Conservation (phyloP, 2,113 vertebrate species). For the Coptodon rendalli region DNA sequence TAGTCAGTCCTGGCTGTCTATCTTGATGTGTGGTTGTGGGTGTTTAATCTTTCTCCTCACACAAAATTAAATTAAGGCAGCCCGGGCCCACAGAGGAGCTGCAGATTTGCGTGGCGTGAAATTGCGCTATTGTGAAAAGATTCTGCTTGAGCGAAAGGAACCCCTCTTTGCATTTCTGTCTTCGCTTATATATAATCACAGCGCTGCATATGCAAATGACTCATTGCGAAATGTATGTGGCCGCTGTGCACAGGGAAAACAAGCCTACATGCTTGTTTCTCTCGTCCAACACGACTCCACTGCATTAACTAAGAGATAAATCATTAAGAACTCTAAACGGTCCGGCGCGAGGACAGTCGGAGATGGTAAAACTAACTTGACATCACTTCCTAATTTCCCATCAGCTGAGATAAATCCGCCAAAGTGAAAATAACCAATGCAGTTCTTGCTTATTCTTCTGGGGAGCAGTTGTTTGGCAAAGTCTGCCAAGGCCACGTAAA, state of each 20-base stretch:
- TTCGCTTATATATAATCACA: slow-evolving; percentile 27
- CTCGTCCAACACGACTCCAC: neutral
- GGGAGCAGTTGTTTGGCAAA: slow-evolving; percentile 15
- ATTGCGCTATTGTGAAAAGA: slow-evolving; percentile 51
- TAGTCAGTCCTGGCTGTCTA: neutral
- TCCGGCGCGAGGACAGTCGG: neutral
- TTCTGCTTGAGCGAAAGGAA: slow-evolving; percentile 29
- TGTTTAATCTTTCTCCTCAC: slow-evolving; percentile 20
- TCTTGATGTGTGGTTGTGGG: slow-evolving; percentile 4
- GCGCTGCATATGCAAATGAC: slow-evolving; percentile 31
- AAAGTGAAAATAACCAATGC: neutral
- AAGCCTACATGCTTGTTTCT: neutral
- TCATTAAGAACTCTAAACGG: neutral
- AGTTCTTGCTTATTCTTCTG: neutral
- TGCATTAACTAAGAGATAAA: neutral
- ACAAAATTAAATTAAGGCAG: slow-evolving; percentile 34
- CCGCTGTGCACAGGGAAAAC: neutral
- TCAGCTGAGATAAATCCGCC: neutral
- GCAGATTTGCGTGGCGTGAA: slow-evolving; percentile 53
- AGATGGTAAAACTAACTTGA: neutral
- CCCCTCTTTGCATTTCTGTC: slow-evolving; percentile 38
- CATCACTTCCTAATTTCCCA: neutral
- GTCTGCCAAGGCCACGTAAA: slow-evolving; percentile 25
- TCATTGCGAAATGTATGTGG: neutral
- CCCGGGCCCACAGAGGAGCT: neutral